Evolutionary conservation across 2,888 invertebrate genomes (phyloP).

Genomic region (Idaea dimidiata): DNA sequence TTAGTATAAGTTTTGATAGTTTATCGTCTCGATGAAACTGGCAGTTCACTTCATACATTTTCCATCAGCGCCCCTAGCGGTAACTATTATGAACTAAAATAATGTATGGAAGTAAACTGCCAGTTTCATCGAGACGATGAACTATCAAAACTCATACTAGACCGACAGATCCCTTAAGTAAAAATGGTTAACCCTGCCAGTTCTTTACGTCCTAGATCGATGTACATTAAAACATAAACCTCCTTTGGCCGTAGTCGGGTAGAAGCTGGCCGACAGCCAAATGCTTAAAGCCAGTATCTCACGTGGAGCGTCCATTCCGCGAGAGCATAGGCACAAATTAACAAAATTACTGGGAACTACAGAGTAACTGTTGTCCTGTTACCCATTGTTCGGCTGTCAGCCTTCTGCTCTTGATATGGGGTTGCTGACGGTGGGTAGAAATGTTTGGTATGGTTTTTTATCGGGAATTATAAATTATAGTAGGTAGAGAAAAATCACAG

Average conservation of each 20-base stretch:
- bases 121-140: no score
- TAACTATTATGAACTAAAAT: no score
- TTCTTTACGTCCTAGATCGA: slow-evolving; percentile 21
- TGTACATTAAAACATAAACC: slow-evolving; percentile 20
- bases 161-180: no score
- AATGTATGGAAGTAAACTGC: no score
- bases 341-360: slow-evolving; percentile 44
- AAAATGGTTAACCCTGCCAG: neutral
- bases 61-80: no score
- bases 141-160: no score
- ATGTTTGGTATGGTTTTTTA: neutral
- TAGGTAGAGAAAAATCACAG: no score
- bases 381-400: neutral
- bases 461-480: no score
- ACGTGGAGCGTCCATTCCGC: slow-evolving; percentile 49
- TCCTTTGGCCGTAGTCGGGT: no score
- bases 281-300: slow-evolving; percentile 53
- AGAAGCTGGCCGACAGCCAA: slow-evolving; percentile 58
- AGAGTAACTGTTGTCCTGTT: neutral
- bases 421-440: neutral
- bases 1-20: no score
- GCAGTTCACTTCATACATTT: no score
- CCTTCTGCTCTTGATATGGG: neutral
- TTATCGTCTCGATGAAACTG: no score
- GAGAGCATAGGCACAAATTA: slow-evolving; percentile 64